phyloP scores from a whole-genome alignment of 2,113 vertebrate genomes.

The Mesocricetus auratus region DNA sequence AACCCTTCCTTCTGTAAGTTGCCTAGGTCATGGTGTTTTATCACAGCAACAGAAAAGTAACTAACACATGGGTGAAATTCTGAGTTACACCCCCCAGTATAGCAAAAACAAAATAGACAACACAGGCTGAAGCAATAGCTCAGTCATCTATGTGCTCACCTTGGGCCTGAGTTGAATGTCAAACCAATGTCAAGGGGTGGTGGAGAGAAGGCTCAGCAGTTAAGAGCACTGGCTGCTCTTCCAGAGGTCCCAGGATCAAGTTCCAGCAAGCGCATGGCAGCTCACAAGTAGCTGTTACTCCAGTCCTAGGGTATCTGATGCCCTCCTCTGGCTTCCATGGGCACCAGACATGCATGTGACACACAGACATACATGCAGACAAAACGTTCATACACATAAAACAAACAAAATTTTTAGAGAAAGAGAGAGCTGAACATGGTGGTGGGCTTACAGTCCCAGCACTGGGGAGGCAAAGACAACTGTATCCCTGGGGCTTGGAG shows the following conservation, averaged over 20 bases:
- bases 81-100: neutral
- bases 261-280: neutral
- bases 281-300: neutral
- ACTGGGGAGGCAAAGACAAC: neutral
- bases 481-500: neutral
- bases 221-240: neutral
- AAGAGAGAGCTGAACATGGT: neutral
- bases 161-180: too few relatives aligned
- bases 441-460: neutral
- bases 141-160: neutral
- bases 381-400: neutral
- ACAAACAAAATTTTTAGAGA: neutral
- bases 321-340: neutral
- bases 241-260: neutral
- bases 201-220: neutral
- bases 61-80: neutral
- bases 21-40: neutral
- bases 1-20: neutral
- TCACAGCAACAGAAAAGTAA: neutral
- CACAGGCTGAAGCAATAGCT: neutral
- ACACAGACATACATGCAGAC: neutral
- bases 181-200: neutral
- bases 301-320: neutral
- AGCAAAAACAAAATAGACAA: neutral
- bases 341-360: neutral